Base-by-base conservation (phyloP, 2,113 vertebrate genomes). In the Charadrius vociferus region DNA sequence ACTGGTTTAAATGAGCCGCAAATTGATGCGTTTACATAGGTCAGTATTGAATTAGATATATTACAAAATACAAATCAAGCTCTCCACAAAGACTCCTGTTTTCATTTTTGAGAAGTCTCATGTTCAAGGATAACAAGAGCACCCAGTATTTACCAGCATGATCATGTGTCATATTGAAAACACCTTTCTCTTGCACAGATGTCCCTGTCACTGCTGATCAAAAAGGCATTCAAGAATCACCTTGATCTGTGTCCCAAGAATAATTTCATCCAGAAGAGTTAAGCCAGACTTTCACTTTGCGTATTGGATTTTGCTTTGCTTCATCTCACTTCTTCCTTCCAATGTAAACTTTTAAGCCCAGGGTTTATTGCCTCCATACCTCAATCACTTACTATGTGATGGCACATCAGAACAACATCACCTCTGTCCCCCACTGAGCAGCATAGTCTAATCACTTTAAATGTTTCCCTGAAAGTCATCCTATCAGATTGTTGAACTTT, bases 271-370 rank as follows among this genome's bases (percentile, higher is more conserved):
- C 74, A 75, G 41, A 78, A 80, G 83, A 88, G 79, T 62, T 97
- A 94, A 88, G 53, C 45, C 86, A 97, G 84, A 86, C 52, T 50
- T 74, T 90, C 47, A 29, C 49, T 82, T 67, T 72, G 81, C 24
- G 3, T 58, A 92, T 84, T 58, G 93, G 70, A 85, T 95, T 96
- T 92, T 95, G 68, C 65, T 89, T 93, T 83, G 77, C 68, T 75
- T 47, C 5, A 5, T 90, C 78, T 78, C 72, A 80, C 53, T 86
- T 70, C 65, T 94, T 86, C 36, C 87, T 94, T 66, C 63, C 83
- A 52, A 37, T 55, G 24, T 52, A 93, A 92, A 81, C 87, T 75
- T 95, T 93, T 70, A 91, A 93, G 84, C n/a, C 18, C 56, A 27
- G 58, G 21, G 21, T 93, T 94, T 94, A 70, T 61, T 96, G 52